A percentile compares a stretch with the other conserved stretches of the same genome.
Conservation (phyloP, 2,797 vertebrate genomes). For the Mastacembelus armatus region DNA sequence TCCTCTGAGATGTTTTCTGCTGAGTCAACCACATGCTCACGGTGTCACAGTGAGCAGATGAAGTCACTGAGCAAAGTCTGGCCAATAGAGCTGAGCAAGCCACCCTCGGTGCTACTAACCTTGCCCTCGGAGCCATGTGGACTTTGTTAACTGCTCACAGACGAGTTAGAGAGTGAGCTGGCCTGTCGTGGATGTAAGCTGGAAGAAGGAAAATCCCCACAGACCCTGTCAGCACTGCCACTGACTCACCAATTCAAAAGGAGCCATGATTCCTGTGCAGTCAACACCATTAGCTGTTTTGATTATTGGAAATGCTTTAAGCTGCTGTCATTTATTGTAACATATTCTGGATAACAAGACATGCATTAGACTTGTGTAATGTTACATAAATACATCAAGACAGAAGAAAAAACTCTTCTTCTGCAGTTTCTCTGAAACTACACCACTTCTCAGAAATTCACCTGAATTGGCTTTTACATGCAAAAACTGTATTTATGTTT, state of each 20-base stretch:
- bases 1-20: constrained; percentile 50
- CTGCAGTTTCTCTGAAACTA: too few species aligned
- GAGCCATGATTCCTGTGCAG: neutral
- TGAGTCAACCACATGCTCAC: constrained; percentile 62
- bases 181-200: constrained; percentile 24
- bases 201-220: constrained; percentile 51
- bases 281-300: neutral
- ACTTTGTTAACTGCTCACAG: constrained; percentile 48
- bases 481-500: too few species aligned
- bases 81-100: constrained; percentile 40
- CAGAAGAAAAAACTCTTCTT: too few species aligned
- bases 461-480: too few species aligned
- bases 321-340: neutral
- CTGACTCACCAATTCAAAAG: constrained; percentile 53
- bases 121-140: constrained; percentile 48
- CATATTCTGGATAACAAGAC: too few species aligned
- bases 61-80: constrained; percentile 69
- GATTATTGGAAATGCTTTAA: neutral
- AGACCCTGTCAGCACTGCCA: neutral
- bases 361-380: too few species aligned
- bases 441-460: too few species aligned
- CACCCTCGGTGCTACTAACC: constrained; percentile 31
- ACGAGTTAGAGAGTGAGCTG: constrained; percentile 31
- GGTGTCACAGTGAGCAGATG: constrained; percentile 33
- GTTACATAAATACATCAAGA: too few species aligned